Evolutionary conservation across 2,113 vertebrate species (phyloP), one percentile per base, ranked within the genome.

Genomic region (Nanorana parkeri): DNA sequence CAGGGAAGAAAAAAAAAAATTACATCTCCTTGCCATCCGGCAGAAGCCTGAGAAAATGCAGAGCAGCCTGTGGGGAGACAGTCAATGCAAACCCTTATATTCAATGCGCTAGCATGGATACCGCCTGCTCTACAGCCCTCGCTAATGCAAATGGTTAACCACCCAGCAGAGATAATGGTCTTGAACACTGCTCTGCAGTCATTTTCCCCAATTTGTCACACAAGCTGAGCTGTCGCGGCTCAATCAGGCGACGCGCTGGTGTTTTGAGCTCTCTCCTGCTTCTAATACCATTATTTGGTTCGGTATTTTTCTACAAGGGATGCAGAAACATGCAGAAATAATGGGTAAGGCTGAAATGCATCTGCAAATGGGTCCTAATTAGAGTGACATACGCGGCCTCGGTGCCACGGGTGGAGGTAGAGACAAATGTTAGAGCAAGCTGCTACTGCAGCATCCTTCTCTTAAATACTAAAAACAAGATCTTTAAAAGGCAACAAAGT

Each of bases 121-220:
- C 61, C 47, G 58, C 47, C 80, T 65, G 68, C 61, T 58, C 69
- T 65, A 15, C 32, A 28, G 80, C 80, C 72, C 72, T 68, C 58
- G 63, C 71, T 82, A 82, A 82, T 82, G 80, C 63, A 82, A 81
- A 81, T 60, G 63, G 72, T 82, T 82, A 75, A 78, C 68, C 69
- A 68, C 84, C 71, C 76, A 75, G 68, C 24, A 65, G 84, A 83
- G 81, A 75, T 41, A 83, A 79, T 74, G 68, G 58, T 17, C 10
- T 19, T 81, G 65, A 67, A 29, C 54, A 26, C n/a, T 52, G 52
- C 68, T 54, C 73, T 41, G 77, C 84, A 78, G 84, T 68, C 80
- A 79, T 69, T 75, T 75, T 56, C 68, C 72, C 41, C 79, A 76
- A 79, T 83, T 83, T 75, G 84, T 82, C 24, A 85, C 32, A 73